phyloP scores from a whole-genome alignment of 1,140 invertebrate species.

The Drosophila nikananu region DNA sequence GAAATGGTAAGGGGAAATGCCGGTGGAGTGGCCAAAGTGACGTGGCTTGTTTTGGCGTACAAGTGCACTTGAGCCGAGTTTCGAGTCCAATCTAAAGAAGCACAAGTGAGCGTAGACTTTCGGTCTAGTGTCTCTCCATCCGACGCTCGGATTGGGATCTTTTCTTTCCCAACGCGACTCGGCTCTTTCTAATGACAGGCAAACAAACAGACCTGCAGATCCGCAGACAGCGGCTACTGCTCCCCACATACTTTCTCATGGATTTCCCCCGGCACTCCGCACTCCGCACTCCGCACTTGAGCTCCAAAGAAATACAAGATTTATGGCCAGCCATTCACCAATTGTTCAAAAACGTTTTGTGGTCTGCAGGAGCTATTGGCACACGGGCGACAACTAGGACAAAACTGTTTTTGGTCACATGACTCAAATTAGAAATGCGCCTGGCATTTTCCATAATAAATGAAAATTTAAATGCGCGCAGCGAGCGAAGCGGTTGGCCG shows the following conservation, averaged over 20 bases:
- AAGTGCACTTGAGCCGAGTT: conserved; percentile 81
- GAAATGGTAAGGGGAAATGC: background rate
- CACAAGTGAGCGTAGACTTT: conserved; percentile 81
- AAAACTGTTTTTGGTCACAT: conserved; percentile 83
- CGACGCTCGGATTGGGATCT: conserved; percentile 56
- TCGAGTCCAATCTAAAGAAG: conserved; percentile 82
- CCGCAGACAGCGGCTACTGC: conserved; percentile 52
- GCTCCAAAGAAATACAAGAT: conserved; percentile 66
- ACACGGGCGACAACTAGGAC: conserved; percentile 78
- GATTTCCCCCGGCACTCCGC: conserved; percentile 33
- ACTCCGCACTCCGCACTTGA: conserved; percentile 27
- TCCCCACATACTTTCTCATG: conserved; percentile 77
- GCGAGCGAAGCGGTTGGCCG: conserved; percentile 40
- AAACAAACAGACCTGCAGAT: conserved; percentile 75
- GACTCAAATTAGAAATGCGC: conserved; percentile 79
- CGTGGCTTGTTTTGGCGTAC: conserved; percentile 82
- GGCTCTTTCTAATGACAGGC: conserved; percentile 77
- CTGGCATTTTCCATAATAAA: conserved; percentile 69
- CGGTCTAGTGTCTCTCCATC: conserved; percentile 75
- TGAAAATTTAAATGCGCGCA: conserved; percentile 78
- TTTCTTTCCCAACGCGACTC: conserved; percentile 43
- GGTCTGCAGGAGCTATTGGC: conserved; percentile 52
- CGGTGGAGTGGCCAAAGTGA: conserved; percentile 72
- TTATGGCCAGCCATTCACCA: conserved; percentile 78
- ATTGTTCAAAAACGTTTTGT: conserved; percentile 69